Base-by-base conservation (phyloP, 1,140 invertebrate species). In the Drosophila punjabiensis region DNA sequence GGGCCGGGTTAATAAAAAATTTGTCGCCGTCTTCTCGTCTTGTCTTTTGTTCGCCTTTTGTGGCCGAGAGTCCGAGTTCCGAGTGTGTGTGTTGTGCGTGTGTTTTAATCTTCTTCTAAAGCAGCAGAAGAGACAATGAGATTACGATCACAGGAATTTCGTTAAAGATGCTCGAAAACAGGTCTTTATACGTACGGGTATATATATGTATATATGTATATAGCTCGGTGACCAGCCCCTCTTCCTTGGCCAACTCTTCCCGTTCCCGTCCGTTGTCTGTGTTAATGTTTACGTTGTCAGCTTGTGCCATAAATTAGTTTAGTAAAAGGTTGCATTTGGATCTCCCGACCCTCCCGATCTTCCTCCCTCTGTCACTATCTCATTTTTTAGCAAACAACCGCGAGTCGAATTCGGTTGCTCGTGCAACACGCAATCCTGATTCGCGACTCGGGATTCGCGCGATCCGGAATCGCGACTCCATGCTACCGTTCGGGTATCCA, bases 231-330 rank as follows among this genome's bases (percentile, higher is more conserved):
- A 20, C 53, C 28, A 68, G 41, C 28, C 52, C 39, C 59, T 41
- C 30, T 37, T 43, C 60, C 53, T 50, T 14, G 13, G 13, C 11
- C 33, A 47, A 37, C n/a, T 13, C 52, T 13, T 13, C 52, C 8
- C 5, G 5, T 0, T 33, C 52, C 30, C 50, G 3, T 3, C 30
- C n/a, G 48, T 69, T 68, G 79, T 73, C 78, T 81, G 87, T 83
- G 87, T 91, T 87, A 90, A 91, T 90, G 87, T 90, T 90, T 91
- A 90, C 87, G 86, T 89, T 92, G 85, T 79, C 85, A 88, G 86
- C 91, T 92, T 92, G 87, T 87, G 91, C 91, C 91, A 92, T 92
- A 92, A 92, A 92, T 92, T 92, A 92, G 91, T 92, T 92, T 89
- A 89, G 85, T 90, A 90, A 90, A 89, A 92, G 85, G 85, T 90